A percentile compares a stretch with the other conserved stretches of the same genome.
These are phyloP conservation scores for Actenoides lindsayi DNA, from an alignment of 2,113 vertebrate species.

Conservation along the genomic window DNA sequence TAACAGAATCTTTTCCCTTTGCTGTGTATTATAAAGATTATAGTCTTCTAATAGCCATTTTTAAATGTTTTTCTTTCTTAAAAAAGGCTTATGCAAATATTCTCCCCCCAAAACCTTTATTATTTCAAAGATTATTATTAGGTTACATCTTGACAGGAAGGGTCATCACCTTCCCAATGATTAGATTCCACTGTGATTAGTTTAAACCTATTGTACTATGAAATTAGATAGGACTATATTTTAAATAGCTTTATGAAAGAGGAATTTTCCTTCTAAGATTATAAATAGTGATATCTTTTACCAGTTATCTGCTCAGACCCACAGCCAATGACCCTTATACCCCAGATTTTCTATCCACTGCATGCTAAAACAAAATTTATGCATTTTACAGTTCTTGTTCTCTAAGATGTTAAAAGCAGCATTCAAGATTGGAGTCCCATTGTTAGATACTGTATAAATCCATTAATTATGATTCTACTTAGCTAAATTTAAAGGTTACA, in stretches of 20 bases:
- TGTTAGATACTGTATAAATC: background rate
- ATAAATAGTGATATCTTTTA: background rate
- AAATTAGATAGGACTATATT: background rate
- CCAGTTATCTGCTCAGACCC: background rate
- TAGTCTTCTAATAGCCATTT: background rate
- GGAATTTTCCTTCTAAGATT: background rate
- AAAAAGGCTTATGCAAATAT: background rate
- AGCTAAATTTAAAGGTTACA: constrained; percentile 29
- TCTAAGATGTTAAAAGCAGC: background rate
- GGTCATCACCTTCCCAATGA: background rate
- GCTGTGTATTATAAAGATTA: background rate
- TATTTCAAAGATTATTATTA: background rate
- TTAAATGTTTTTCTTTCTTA: background rate
- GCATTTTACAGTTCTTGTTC: background rate
- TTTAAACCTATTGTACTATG: background rate
- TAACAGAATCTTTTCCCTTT: background rate
- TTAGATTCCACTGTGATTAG: background rate
- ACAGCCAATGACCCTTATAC: background rate
- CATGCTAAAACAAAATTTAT: background rate
- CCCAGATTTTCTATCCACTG: background rate
- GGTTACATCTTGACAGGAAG: background rate
- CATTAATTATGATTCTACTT: background rate
- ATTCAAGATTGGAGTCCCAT: background rate
- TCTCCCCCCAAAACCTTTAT: background rate
- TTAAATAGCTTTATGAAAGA: background rate